These are phyloP conservation scores for Tenualosa ilisha DNA, from an alignment of 2,797 vertebrate genomes.

Conservation along the genomic window DNA sequence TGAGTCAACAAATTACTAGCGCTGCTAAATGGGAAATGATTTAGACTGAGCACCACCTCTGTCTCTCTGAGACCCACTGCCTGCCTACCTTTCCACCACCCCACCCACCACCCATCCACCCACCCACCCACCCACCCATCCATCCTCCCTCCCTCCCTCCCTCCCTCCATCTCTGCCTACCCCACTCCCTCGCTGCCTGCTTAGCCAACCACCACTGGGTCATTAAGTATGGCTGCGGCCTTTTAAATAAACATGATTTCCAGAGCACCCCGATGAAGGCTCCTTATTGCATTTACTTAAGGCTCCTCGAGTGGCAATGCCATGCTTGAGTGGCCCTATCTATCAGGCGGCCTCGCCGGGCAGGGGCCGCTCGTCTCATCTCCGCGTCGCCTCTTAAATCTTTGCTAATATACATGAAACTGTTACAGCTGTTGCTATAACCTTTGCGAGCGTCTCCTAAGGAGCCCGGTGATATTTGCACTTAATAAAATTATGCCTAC, in stretches of 20 bases:
- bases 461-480: conserved; percentile 86
- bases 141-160: neutral
- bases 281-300: conserved; percentile 79
- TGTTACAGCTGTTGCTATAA: conserved; percentile 82
- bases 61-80: conserved; percentile 53
- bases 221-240: conserved; percentile 71
- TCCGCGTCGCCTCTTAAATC: conserved; percentile 67
- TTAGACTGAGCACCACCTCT: conserved; percentile 64
- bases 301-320: conserved; percentile 55
- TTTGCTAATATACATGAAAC: conserved; percentile 78
- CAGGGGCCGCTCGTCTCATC: neutral
- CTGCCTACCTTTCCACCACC: conserved; percentile 44
- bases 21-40: conserved; percentile 78
- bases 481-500: conserved; percentile 87
- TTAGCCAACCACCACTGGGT: conserved; percentile 57
- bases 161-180: conserved; percentile 13
- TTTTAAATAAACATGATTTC: conserved; percentile 85
- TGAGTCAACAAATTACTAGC: conserved; percentile 84
- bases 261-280: conserved; percentile 57
- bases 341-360: conserved; percentile 65
- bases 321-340: conserved; percentile 77
- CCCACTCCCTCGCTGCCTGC: conserved; percentile 39
- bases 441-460: conserved; percentile 82
- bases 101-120: neutral
- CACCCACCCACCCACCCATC: neutral